A percentile compares a stretch with the other conserved stretches of the same genome.
Evolutionary conservation across 2,113 vertebrate species (phyloP).

Genomic region (Erythrocebus patas): DNA sequence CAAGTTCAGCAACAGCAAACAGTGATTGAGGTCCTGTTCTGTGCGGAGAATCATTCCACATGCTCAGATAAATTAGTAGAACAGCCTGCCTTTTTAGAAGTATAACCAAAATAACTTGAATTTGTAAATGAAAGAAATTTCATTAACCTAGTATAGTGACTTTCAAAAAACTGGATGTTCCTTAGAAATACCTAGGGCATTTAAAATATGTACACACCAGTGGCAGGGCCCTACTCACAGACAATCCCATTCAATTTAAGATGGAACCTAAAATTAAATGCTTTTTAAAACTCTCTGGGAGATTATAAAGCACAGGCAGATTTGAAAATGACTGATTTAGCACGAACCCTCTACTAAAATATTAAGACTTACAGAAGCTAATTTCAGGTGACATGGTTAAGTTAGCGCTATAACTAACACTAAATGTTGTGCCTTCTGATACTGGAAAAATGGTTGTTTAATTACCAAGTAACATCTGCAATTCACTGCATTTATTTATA

Average conservation of each 20-base stretch:
- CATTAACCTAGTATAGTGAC: background rate
- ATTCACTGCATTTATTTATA: background rate
- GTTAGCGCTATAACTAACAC: background rate
- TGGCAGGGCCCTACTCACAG: background rate
- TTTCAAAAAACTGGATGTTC: background rate
- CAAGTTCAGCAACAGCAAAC: background rate
- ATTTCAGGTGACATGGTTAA: background rate
- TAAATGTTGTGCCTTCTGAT: background rate
- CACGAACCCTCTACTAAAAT: background rate
- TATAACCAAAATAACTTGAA: background rate
- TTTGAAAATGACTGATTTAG: constrained; percentile 19
- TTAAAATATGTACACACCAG: background rate
- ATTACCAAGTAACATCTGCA: background rate
- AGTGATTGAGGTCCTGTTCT: background rate
- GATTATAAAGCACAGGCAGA: background rate
- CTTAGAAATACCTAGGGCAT: background rate
- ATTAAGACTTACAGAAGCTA: background rate
- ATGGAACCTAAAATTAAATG: constrained; percentile 34
- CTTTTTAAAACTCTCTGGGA: background rate
- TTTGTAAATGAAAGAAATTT: constrained; percentile 6
- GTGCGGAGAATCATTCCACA: background rate
- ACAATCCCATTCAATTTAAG: background rate
- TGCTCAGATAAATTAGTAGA: background rate
- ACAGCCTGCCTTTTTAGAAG: background rate
- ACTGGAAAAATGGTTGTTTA: background rate